phyloP scores from a whole-genome alignment of 2,113 vertebrate genomes.

The Dermatemys mawii region DNA sequence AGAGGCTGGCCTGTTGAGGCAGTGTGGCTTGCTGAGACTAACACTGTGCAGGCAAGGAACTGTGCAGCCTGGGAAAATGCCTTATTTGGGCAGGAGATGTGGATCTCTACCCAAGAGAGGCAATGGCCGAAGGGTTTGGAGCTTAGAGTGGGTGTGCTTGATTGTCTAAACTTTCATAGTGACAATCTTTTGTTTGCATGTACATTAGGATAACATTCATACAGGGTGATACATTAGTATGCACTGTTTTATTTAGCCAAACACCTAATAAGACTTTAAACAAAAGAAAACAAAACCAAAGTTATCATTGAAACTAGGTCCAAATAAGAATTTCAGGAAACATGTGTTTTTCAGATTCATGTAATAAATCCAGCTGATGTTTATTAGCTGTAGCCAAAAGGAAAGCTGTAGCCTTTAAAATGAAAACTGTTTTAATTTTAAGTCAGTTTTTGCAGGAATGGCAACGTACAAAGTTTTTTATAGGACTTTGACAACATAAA shows the following conservation, averaged over 20 bases:
- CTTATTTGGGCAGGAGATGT: not conserved
- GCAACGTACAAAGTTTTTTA: not conserved
- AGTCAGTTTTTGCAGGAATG: not conserved
- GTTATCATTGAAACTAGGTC: not conserved
- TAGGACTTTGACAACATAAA: not conserved
- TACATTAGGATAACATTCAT: not conserved
- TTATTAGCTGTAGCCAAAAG: constrained; percentile 5
- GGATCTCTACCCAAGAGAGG: not conserved
- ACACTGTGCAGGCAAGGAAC: not conserved
- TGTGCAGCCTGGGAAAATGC: not conserved
- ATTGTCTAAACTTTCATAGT: not conserved
- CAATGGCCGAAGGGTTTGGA: not conserved
- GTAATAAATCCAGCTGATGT: not conserved
- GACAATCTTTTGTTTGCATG: not conserved
- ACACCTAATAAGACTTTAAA: not conserved
- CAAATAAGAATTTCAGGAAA: not conserved
- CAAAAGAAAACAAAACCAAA: not conserved
- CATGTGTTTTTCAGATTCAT: not conserved
- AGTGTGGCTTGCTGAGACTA: not conserved
- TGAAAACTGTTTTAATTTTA: not conserved
- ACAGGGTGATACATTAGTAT: not conserved
- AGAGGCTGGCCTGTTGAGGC: not conserved
- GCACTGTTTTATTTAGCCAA: not conserved
- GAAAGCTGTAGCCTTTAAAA: not conserved
- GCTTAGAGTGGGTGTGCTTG: not conserved